Evolutionary conservation across 1,140 invertebrate species (phyloP).

Genomic region (Trichoplusia ni): DNA sequence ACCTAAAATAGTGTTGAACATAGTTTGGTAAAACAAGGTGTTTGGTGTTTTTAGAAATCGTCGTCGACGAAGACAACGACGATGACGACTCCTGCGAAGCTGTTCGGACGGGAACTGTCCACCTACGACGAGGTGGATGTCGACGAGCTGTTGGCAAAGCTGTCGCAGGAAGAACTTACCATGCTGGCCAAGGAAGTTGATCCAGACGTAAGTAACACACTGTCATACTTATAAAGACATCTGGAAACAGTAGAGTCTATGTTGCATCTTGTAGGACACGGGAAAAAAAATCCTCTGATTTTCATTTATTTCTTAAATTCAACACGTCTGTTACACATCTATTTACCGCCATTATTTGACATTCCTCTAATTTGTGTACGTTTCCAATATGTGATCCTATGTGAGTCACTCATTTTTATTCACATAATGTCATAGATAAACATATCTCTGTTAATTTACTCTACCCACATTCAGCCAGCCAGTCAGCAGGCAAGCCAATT

Average conservation of each 20-base stretch:
- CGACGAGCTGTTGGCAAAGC: slow-evolving; percentile 96
- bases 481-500: slow-evolving; percentile 6
- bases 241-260: too few relatives aligned
- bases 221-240: not conserved
- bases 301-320: too few relatives aligned
- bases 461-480: slow-evolving; percentile 10
- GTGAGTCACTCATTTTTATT: too few relatives aligned
- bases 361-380: too few relatives aligned
- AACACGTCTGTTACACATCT: too few relatives aligned
- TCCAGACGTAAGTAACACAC: slow-evolving; percentile 94
- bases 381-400: too few relatives aligned
- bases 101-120: slow-evolving; percentile 96
- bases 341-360: too few relatives aligned
- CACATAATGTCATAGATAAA: too few relatives aligned
- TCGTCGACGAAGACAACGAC: slow-evolving; percentile 92
- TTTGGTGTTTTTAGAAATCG: slow-evolving; percentile 86
- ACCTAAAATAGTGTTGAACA: slow-evolving; percentile 5
- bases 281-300: too few relatives aligned
- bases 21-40: slow-evolving; percentile 47
- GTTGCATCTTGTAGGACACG: too few relatives aligned
- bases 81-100: slow-evolving; percentile 93
- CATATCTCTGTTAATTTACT: not conserved
- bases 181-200: slow-evolving; percentile 99
- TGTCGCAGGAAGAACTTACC: slow-evolving; percentile 97
- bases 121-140: slow-evolving; percentile 98